These are phyloP conservation scores for Smithornis capensis DNA, from an alignment of 2,113 vertebrate species.

Conservation along the genomic window DNA sequence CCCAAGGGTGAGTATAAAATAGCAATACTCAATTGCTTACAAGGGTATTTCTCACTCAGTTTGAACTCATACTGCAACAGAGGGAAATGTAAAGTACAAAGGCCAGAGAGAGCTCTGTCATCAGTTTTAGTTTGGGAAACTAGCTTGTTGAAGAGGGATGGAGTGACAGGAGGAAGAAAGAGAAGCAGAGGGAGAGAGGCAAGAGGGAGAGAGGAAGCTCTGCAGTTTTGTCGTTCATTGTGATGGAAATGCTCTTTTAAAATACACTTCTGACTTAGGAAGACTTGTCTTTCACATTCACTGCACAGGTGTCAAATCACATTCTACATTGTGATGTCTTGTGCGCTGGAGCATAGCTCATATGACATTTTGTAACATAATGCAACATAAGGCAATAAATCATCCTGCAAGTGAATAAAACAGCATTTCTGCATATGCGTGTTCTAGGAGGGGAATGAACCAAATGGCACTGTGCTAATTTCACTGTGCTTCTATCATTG, in stretches of 20 bases:
- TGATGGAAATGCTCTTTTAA: constrained; percentile 24
- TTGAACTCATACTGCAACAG: background rate
- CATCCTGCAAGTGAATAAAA: constrained; percentile 26
- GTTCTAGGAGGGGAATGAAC: background rate
- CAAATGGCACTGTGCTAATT: background rate
- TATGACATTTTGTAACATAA: constrained; percentile 46
- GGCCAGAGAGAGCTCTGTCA: background rate
- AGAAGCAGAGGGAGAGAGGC: background rate
- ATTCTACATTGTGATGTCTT: constrained; percentile 23
- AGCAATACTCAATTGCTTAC: background rate
- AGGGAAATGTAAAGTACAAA: background rate
- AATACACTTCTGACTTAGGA: constrained; percentile 9
- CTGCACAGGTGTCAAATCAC: constrained; percentile 56
- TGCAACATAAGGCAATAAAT: constrained; percentile 52
- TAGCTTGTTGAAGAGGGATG: background rate
- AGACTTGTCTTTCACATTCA: constrained; percentile 54
- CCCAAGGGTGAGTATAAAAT: background rate
- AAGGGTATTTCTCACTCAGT: background rate
- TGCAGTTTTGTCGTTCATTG: background rate
- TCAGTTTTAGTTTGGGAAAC: background rate
- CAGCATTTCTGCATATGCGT: background rate
- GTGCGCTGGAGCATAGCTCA: constrained; percentile 14
- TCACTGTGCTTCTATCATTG: background rate
- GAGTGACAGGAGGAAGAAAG: background rate
- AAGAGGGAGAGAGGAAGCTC: background rate